Evolutionary conservation across 1,140 invertebrate species (phyloP), one percentile per base, ranked within the genome.

Genomic region (Bombus fervidus): DNA sequence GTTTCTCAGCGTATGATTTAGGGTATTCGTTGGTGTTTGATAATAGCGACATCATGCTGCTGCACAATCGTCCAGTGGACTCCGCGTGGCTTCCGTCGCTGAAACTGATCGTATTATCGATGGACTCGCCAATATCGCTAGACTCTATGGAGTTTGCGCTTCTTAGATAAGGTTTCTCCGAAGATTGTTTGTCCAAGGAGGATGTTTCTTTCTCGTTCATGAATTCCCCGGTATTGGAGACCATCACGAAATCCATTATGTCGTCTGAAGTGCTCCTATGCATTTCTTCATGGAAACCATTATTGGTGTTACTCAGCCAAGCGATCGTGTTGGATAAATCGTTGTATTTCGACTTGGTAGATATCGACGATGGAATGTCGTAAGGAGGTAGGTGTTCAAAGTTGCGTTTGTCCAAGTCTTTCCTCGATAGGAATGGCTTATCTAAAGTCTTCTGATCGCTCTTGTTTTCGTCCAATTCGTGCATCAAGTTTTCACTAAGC

Each of bases 401-500:
- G n/a, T 28, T 34, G 0, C 28, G 73, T 41, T 84, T 71, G n/a
- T 79, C 47, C 9, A 57, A 57, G 1, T 69, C 75, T 34, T 43
- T 79, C 9, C 8, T 85, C 62, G 25, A 72, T 37, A 71, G 75
- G 47, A 75, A 41, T 28, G 34, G 69, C 18, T 72, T 86, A 80
- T 90, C 79, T 57, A 86, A 10, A 41, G 86, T 87, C 39, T 15
- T 89, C n/a, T 90, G 53, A 89, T 62, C 69, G 75, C 74, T 66
- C 76, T 87, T 76, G 22, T 81, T 59, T 2, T 12, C 68, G 8
- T 85, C 69, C 12, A 53, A 9, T 2, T 59, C 97, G 72, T 97
- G 96, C 69, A 97, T 95, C 53, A 98, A 93, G 91, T 97, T 97
- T 90, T 97, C 97, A 83, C 96, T 96, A 9, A 97, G 92, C 91